phyloP scores from a whole-genome alignment of 2,888 invertebrate species.

The Acronicta alni region DNA sequence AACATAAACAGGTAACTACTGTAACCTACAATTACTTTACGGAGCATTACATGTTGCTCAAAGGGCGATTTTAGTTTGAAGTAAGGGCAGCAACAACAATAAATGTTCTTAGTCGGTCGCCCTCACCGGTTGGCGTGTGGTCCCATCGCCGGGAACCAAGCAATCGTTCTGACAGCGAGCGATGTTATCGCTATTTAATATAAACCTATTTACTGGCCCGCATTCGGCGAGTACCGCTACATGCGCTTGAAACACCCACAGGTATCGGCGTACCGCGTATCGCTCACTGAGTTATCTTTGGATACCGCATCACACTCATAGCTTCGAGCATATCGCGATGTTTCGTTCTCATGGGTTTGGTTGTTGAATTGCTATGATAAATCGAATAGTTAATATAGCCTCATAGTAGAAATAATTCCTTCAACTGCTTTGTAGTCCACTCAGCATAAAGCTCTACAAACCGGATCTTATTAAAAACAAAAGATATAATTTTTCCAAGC shows the following conservation, averaged over 20 bases:
- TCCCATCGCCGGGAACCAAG: conserved; percentile 68
- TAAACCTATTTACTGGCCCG: conserved; percentile 70
- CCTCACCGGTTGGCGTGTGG: conserved; percentile 75
- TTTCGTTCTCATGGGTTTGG: conserved; percentile 43
- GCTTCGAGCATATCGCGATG: conserved; percentile 30
- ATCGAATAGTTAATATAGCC: background rate
- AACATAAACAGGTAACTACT: conserved; percentile 47
- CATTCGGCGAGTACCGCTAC: conserved; percentile 46
- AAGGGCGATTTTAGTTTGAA: conserved; percentile 44
- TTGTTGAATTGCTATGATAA: background rate
- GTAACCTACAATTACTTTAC: conserved; percentile 48
- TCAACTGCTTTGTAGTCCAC: too few relatives aligned
- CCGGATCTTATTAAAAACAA: too few relatives aligned
- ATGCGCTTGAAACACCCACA: conserved; percentile 44
- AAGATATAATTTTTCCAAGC: too few relatives aligned
- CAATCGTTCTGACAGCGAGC: conserved; percentile 76
- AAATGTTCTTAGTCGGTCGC: conserved; percentile 52
- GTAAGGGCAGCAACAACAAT: conserved; percentile 47
- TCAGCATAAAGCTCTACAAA: too few relatives aligned
- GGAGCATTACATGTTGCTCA: conserved; percentile 49
- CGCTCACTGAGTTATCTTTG: conserved; percentile 50
- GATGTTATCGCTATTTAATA: conserved; percentile 79
- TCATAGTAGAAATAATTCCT: too few relatives aligned
- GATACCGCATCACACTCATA: conserved; percentile 34
- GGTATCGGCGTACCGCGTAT: conserved; percentile 47